Percentiles rank a stretch among this genome's conserved stretches.
Conservation (phyloP, 2,113 vertebrate genomes). For the Oostethus manadensis region DNA sequence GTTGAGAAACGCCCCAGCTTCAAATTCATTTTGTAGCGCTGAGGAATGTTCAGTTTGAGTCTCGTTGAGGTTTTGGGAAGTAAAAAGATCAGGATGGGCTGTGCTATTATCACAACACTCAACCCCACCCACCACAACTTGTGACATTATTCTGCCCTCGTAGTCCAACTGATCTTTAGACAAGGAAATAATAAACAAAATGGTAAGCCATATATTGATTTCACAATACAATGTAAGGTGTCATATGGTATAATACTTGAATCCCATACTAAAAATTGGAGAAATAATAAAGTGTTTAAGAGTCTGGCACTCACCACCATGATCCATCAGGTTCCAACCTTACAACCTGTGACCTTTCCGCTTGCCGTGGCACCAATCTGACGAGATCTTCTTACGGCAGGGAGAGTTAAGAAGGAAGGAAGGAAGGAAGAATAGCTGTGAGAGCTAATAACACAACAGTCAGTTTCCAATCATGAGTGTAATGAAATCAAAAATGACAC, state of each 20-base stretch:
- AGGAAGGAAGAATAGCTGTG: background rate
- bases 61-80: constrained; percentile 52
- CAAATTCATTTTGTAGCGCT: constrained; percentile 36
- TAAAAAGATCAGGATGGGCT: constrained; percentile 18
- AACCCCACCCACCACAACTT: constrained; percentile 14
- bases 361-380: constrained; percentile 3
- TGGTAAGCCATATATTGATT: too few relatives aligned
- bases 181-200: constrained; percentile 1
- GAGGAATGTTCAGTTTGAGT: constrained; percentile 39
- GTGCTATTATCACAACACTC: constrained; percentile 57
- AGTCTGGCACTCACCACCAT: constrained; percentile 45
- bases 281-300: background rate
- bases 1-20: constrained; percentile 23
- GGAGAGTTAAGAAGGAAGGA: background rate
- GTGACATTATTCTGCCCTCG: constrained; percentile 52
- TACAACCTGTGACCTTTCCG: constrained; percentile 24
- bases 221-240: too few relatives aligned
- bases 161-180: constrained; percentile 53
- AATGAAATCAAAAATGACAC: constrained; percentile 4
- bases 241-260: too few relatives aligned
- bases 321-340: constrained; percentile 52
- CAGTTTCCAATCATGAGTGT: constrained; percentile 2
- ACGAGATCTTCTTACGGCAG: constrained; percentile 21
- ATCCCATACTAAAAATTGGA: too few relatives aligned
- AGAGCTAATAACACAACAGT: background rate